Evolutionary conservation across 1,140 invertebrate genomes (phyloP).

Genomic region (Trachymyrmex cornetzi): DNA sequence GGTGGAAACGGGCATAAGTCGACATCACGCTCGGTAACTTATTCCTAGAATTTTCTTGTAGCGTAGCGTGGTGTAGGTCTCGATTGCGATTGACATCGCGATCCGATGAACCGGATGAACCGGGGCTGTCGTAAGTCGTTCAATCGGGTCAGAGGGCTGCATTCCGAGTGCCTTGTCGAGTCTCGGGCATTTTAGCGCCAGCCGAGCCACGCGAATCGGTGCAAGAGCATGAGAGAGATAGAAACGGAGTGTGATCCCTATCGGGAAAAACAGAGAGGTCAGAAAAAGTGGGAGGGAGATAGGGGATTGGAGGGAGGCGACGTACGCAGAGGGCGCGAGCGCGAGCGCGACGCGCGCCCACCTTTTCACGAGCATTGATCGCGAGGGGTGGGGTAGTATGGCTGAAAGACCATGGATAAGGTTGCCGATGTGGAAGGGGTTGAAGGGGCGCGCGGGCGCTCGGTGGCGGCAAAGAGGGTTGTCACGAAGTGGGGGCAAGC

Average conservation of each 20-base stretch:
- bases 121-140: not conserved
- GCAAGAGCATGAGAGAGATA: not conserved
- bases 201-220: conserved; percentile 11
- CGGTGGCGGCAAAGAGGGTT: conserved; percentile 70
- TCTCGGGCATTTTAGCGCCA: conserved; percentile 26
- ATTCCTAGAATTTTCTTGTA: no score
- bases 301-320: conserved; percentile 63
- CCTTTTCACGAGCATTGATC: conserved; percentile 86
- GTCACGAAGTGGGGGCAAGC: conserved; percentile 50
- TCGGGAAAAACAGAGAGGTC: conserved; percentile 14
- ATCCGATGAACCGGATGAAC: not conserved
- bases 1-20: no score
- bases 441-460: conserved; percentile 58
- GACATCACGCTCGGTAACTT: conserved; percentile 51
- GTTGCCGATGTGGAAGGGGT: conserved; percentile 37
- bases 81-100: not conserved
- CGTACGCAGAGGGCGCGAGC: conserved; percentile 83
- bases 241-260: conserved; percentile 2
- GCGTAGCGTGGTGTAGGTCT: not conserved
- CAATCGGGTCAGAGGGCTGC: conserved; percentile 8
- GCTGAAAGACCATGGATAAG: conserved; percentile 70
- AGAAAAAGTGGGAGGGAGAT: not conserved
- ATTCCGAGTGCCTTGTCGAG: not conserved
- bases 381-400: conserved; percentile 70
- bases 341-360: conserved; percentile 79